phyloP scores from a whole-genome alignment of 2,113 vertebrate species.

The Esox niger region DNA sequence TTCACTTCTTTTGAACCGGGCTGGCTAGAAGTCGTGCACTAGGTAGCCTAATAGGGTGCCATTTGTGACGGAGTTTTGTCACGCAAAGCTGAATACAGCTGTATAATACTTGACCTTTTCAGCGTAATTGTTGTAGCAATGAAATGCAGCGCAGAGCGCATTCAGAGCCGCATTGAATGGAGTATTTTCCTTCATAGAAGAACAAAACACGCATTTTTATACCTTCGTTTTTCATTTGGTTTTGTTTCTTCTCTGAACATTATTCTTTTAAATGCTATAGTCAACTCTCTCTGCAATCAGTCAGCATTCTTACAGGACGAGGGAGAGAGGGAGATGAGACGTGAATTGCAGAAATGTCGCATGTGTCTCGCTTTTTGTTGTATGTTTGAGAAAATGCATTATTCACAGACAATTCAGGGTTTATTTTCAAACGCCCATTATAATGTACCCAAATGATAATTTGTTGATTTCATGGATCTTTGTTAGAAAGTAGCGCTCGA shows the following conservation, averaged over 20 bases:
- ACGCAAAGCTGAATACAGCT: slow-evolving; percentile 97
- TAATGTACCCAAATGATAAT: background rate
- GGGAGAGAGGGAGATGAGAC: slow-evolving; percentile 9
- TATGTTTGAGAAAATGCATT: background rate
- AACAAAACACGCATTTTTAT: slow-evolving; percentile 92
- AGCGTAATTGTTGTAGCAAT: slow-evolving; percentile 97
- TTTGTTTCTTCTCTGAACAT: slow-evolving; percentile 83
- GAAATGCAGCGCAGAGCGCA: slow-evolving; percentile 88
- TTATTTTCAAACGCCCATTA: slow-evolving; percentile 4
- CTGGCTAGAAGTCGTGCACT: too few species aligned
- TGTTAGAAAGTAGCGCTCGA: background rate
- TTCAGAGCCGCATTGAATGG: slow-evolving; percentile 91
- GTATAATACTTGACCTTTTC: slow-evolving; percentile 99
- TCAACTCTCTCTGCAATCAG: slow-evolving; percentile 77
- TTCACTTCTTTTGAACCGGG: too few species aligned
- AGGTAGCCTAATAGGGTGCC: too few species aligned
- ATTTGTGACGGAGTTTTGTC: slow-evolving; percentile 29
- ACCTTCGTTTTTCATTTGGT: slow-evolving; percentile 78
- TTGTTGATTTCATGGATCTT: background rate
- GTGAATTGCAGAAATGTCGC: background rate
- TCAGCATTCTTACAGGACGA: slow-evolving; percentile 75
- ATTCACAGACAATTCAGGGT: background rate
- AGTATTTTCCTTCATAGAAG: slow-evolving; percentile 78
- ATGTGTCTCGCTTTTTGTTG: slow-evolving; percentile 1
- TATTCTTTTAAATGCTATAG: slow-evolving; percentile 84